Percentiles rank a stretch among this genome's conserved stretches.
Conservation (phyloP, 2,797 vertebrate species). For the Crax fasciolata region DNA sequence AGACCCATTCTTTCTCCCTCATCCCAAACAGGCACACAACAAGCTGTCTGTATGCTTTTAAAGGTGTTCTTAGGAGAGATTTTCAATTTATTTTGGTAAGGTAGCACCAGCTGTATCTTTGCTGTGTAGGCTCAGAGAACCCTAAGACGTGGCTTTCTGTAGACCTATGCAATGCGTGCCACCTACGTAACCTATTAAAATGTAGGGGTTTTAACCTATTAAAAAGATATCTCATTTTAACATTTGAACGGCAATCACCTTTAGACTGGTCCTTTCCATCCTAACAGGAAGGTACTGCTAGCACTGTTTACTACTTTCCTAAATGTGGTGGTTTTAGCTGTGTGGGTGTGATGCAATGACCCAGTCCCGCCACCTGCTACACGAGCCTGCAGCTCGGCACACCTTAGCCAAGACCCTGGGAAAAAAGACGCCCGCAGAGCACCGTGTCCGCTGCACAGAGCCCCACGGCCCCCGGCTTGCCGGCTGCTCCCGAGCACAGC, state of each 20-base stretch:
- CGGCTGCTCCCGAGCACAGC: background rate
- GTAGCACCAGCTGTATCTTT: background rate
- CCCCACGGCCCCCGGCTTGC: too few relatives aligned
- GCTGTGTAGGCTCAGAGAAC: background rate
- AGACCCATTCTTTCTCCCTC: background rate
- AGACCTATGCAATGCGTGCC: background rate
- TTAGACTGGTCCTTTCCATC: background rate
- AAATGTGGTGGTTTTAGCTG: too few relatives aligned
- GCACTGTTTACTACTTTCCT: too few relatives aligned
- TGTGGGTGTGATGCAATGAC: too few relatives aligned
- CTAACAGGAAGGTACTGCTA: accelerated
- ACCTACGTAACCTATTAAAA: background rate
- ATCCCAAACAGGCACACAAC: background rate
- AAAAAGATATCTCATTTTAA: background rate
- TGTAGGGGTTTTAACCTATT: too few relatives aligned
- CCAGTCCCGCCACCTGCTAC: accelerated
- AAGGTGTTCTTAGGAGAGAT: background rate
- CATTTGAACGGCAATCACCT: background rate
- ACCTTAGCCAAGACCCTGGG: accelerated
- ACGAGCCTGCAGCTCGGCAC: accelerated
- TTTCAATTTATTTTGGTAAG: background rate
- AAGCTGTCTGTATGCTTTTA: background rate
- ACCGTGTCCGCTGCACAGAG: too few relatives aligned
- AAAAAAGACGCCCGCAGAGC: too few relatives aligned
- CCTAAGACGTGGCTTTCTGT: background rate